Base-by-base conservation (phyloP, 2,888 invertebrate species). In the Mimumesa dahlbomi region DNA sequence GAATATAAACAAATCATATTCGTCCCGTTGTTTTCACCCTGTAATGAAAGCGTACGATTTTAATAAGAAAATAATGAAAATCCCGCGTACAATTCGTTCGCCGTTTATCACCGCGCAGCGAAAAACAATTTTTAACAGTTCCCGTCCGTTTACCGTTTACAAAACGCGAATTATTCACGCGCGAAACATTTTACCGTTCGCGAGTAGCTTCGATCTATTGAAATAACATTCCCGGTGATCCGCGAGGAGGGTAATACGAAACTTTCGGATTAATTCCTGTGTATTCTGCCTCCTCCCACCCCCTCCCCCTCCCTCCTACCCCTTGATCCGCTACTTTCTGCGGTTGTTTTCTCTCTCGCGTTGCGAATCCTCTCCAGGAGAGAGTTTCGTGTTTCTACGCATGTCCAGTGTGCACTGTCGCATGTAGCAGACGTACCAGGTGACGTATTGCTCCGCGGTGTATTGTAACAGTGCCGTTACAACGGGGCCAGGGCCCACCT, bases 381-480 rank as follows among this genome's bases (percentile, higher is more conserved):
- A 42, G 16, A 40, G 43, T 52, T 46, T 42, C 59, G 56, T 66
- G 77, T 68, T 62, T 11, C 36, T 53, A 57, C 70, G 69, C 64
- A 53, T 57, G 71, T 57, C 57, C 34, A 42, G 42, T 45, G 58
- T 48, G 61, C 66, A 75, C 73, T 71, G 72, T 71, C 76, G 76
- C 83, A 69, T 83, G 82, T 78, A 68, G 64, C 68, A 74, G 85
- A 84, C 83, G 75, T 75, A 72, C 49, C 65, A 70, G 73, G 67
- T 84, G 82, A 84, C 78, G 78, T 80, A 85, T 85, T 76, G 74
- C 82, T 67, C 21, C 56, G 58, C 54, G 56, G 78, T 75, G 71
- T 78, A 82, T 75, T 64, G 71, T 77, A 73, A 65, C 71, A 69
- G 75, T 77, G 70, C 57, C 67, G 72, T 62, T 75, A 66, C 69